A percentile compares a stretch with the other conserved stretches of the same genome.
Conservation (phyloP, 2,888 invertebrate species). For the Dioctria linearis region DNA sequence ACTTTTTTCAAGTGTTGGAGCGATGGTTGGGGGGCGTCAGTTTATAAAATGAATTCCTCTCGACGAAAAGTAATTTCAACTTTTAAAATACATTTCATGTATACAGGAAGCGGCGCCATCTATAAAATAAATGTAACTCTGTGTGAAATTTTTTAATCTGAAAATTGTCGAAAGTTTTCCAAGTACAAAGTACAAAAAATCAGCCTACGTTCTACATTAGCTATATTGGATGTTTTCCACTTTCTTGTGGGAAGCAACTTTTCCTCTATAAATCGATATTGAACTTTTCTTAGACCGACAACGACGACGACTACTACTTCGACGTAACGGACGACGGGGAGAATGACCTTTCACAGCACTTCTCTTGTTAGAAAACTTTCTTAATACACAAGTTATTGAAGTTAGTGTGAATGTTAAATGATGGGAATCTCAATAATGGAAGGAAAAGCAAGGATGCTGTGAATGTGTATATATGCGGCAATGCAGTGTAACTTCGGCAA, state of each 20-base stretch:
- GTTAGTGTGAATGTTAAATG: slow-evolving; percentile 8
- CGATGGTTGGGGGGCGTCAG: slow-evolving; percentile 4
- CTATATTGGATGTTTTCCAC: background rate
- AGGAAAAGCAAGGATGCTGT: too few relatives aligned
- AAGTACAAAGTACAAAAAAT: slow-evolving; percentile 5
- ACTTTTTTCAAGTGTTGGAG: background rate
- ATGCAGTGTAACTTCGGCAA: too few relatives aligned
- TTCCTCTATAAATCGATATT: slow-evolving; percentile 25
- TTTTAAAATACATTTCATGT: slow-evolving; percentile 34
- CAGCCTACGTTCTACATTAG: background rate
- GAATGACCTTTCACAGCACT: slow-evolving; percentile 33
- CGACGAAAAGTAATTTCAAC: slow-evolving; percentile 30
- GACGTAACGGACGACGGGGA: background rate
- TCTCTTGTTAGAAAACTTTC: slow-evolving; percentile 28
- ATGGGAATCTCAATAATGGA: background rate
- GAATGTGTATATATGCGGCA: too few relatives aligned
- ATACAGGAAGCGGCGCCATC: background rate
- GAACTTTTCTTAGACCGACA: background rate
- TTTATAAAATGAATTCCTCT: slow-evolving; percentile 35
- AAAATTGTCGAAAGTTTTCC: slow-evolving; percentile 34
- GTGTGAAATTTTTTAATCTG: slow-evolving; percentile 24
- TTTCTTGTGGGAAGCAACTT: slow-evolving; percentile 3
- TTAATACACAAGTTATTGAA: slow-evolving; percentile 41
- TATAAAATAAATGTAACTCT: slow-evolving; percentile 7
- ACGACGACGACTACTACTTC: too few relatives aligned